Evolutionary conservation across 2,113 vertebrate genomes (phyloP).

Genomic region (Rhinichthys klamathensis): DNA sequence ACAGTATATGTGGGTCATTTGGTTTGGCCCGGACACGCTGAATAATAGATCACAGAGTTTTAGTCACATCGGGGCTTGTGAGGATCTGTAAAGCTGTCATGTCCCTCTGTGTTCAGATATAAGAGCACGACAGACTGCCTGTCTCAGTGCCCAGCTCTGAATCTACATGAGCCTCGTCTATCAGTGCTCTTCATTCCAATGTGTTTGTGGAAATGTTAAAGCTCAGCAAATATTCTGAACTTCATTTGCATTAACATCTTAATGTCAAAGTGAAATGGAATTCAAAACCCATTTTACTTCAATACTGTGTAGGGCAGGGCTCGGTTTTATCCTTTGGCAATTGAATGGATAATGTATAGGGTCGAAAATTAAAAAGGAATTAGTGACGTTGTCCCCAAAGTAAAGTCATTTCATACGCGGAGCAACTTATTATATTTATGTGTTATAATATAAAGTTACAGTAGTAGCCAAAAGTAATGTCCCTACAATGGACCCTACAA

Average conservation of each 20-base stretch:
- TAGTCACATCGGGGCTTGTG: neutral
- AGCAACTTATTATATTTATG: too few species aligned
- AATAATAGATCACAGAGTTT: constrained; percentile 21
- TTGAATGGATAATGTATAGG: neutral
- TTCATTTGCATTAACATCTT: neutral
- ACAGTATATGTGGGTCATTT: constrained; percentile 3
- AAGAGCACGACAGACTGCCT: neutral
- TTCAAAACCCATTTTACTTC: neutral
- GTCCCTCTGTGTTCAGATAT: neutral
- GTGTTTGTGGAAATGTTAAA: neutral
- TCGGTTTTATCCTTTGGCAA: neutral
- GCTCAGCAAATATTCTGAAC: neutral
- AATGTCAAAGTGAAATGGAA: neutral
- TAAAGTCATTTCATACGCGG: neutral
- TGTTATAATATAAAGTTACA: too few species aligned
- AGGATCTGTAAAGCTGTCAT: constrained; percentile 18
- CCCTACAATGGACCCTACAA: too few species aligned
- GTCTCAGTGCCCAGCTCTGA: neutral
- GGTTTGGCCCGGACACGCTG: neutral
- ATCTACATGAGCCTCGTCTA: too few species aligned
- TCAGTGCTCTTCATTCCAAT: neutral
- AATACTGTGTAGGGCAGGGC: neutral
- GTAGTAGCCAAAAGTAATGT: too few species aligned
- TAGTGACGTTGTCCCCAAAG: neutral
- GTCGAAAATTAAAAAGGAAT: neutral